phyloP scores from a whole-genome alignment of 2,113 vertebrate species.

The Pangasianodon gigas region DNA sequence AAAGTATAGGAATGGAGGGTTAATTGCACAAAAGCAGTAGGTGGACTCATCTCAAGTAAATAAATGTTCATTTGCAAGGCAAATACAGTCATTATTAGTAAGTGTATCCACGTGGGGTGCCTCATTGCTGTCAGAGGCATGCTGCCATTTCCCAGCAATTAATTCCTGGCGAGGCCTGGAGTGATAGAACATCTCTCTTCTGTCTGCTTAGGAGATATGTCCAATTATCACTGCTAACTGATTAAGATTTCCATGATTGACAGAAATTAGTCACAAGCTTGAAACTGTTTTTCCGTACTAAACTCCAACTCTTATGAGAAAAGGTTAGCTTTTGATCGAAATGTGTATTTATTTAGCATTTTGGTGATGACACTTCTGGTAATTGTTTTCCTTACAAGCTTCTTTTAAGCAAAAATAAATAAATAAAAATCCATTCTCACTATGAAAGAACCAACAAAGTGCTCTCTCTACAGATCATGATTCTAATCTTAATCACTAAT shows the following conservation, averaged over 20 bases:
- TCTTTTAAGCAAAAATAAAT: background rate
- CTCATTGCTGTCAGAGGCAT: conserved; percentile 43
- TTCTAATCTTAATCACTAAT: background rate
- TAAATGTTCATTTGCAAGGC: conserved; percentile 49
- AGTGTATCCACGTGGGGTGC: conserved; percentile 52
- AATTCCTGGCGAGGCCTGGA: conserved; percentile 48
- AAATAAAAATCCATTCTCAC: no score
- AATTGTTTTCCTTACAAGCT: background rate
- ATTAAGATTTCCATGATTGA: conserved; percentile 48
- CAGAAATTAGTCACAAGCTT: background rate
- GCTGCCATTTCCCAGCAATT: conserved; percentile 57
- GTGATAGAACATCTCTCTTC: conserved; percentile 16
- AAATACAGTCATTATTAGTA: conserved; percentile 43
- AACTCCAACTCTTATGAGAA: background rate
- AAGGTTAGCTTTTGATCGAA: background rate
- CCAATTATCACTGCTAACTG: conserved; percentile 58
- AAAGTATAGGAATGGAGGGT: background rate
- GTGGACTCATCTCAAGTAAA: conserved; percentile 22
- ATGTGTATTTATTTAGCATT: background rate
- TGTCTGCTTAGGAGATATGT: conserved; percentile 9
- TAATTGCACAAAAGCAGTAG: conserved; percentile 51
- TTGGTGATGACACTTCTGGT: background rate
- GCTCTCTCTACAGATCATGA: conserved; percentile 29
- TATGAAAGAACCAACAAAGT: background rate
- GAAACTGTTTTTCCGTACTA: background rate